These are phyloP conservation scores for Eriosoma lanigerum DNA, from an alignment of 1,140 invertebrate genomes.

Conservation along the genomic window DNA sequence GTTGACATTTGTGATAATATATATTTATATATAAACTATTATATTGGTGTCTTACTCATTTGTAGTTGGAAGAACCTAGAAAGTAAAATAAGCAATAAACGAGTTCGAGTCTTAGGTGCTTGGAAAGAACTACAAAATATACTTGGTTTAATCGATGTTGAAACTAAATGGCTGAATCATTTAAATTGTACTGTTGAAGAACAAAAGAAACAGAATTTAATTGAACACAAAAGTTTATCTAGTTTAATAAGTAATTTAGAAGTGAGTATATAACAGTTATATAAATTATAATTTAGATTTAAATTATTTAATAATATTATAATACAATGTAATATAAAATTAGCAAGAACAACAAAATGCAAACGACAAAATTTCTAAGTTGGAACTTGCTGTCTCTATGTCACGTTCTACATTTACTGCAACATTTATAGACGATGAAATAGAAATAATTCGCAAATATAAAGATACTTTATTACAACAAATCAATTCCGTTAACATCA, in stretches of 20 bases:
- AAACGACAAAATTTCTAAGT: slow-evolving; percentile 55
- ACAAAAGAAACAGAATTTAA: background rate
- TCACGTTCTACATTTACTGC: slow-evolving; percentile 61
- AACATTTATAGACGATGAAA: slow-evolving; percentile 60
- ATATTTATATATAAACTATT: background rate
- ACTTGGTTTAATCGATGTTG: background rate
- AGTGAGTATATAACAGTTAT: background rate
- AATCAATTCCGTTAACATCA: background rate
- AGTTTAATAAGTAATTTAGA: slow-evolving; percentile 14
- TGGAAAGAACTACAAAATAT: slow-evolving; percentile 26
- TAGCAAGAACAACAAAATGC: slow-evolving; percentile 37
- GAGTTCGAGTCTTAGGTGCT: background rate
- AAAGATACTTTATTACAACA: slow-evolving; percentile 57
- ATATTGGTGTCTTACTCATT: background rate
- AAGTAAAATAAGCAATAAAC: slow-evolving; percentile 4
- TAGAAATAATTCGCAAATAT: slow-evolving; percentile 57
- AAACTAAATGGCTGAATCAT: slow-evolving; percentile 6
- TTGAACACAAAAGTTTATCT: slow-evolving; percentile 29
- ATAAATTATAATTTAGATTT: background rate
- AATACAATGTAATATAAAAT: slow-evolving; percentile 2
- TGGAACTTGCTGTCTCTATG: slow-evolving; percentile 58
- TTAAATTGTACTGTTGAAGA: background rate
- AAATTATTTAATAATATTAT: slow-evolving; percentile 1
- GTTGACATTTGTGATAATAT: background rate
- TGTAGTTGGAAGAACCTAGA: slow-evolving; percentile 33